Evolutionary conservation across 1,140 invertebrate species (phyloP).

Genomic region (Drosophila nebulosa): DNA sequence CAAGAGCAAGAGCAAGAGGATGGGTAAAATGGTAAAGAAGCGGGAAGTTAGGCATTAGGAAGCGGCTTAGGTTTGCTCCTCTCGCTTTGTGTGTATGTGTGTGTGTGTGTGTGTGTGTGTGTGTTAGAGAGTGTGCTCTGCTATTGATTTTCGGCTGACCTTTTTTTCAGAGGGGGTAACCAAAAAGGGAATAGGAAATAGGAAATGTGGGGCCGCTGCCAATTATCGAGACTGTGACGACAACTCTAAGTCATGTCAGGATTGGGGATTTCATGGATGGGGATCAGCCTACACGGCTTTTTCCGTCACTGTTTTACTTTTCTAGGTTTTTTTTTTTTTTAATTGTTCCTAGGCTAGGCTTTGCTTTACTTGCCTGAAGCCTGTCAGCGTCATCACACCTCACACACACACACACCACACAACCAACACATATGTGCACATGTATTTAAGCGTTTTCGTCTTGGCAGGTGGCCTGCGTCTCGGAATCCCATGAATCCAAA

Average conservation of each 20-base stretch:
- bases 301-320: background rate
- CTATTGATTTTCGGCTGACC: constrained; percentile 68
- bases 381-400: no score
- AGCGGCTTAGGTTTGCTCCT: constrained; percentile 24
- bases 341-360: background rate
- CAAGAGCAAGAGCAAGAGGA: background rate
- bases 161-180: constrained; percentile 19
- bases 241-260: constrained; percentile 3
- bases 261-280: background rate
- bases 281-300: background rate
- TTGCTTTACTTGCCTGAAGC: background rate
- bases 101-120: background rate
- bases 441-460: background rate
- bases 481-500: constrained; percentile 7
- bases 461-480: background rate
- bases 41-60: background rate
- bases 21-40: background rate
- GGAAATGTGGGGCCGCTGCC: constrained; percentile 35
- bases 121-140: background rate
- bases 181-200: constrained; percentile 9
- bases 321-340: background rate
- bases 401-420: background rate
- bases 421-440: background rate
- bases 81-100: background rate
- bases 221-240: constrained; percentile 34